Conservation (phyloP, 92 coral and sea anemone genomes). For the Palythoa caribaeorum region DNA sequence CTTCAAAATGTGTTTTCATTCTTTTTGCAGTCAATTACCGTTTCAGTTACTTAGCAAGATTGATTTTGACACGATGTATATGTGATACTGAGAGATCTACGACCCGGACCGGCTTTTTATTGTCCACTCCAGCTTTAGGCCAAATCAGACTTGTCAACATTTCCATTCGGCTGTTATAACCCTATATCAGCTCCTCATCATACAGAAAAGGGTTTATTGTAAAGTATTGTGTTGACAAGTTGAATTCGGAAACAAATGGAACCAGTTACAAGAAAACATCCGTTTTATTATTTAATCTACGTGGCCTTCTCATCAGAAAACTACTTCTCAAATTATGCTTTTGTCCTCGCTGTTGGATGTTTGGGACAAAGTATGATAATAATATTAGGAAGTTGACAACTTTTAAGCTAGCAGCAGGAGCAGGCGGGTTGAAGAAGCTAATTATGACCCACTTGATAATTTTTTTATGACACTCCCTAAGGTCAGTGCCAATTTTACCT, state of each 20-base stretch:
- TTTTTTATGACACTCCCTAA: slow-evolving; percentile 8
- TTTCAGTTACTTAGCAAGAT: slow-evolving; percentile 27
- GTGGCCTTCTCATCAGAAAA: background rate
- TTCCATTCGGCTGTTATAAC: slow-evolving; percentile 12
- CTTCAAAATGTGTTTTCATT: slow-evolving; percentile 10
- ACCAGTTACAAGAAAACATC: slow-evolving; percentile 37
- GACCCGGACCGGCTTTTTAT: slow-evolving; percentile 62
- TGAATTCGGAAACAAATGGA: slow-evolving; percentile 40
- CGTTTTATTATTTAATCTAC: slow-evolving; percentile 49
- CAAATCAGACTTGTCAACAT: slow-evolving; percentile 14
- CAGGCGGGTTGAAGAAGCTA: slow-evolving; percentile 69
- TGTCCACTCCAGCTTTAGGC: slow-evolving; percentile 1
- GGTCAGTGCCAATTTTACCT: background rate
- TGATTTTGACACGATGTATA: slow-evolving; percentile 56
- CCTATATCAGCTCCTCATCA: background rate
- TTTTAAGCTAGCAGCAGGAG: slow-evolving; percentile 67
- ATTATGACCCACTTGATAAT: slow-evolving; percentile 80
- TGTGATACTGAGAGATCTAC: slow-evolving; percentile 58
- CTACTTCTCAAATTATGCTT: background rate
- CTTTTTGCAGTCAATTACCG: background rate
- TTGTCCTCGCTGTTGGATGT: background rate
- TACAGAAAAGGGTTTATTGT: slow-evolving; percentile 30
- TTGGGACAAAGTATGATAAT: slow-evolving; percentile 44
- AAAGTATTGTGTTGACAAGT: slow-evolving; percentile 43
- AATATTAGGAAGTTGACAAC: slow-evolving; percentile 71